Percentiles rank a stretch among this genome's conserved stretches.
These are phyloP conservation scores for Loxodonta africana DNA, from an alignment of 2,113 vertebrate species.

Conservation along the genomic window DNA sequence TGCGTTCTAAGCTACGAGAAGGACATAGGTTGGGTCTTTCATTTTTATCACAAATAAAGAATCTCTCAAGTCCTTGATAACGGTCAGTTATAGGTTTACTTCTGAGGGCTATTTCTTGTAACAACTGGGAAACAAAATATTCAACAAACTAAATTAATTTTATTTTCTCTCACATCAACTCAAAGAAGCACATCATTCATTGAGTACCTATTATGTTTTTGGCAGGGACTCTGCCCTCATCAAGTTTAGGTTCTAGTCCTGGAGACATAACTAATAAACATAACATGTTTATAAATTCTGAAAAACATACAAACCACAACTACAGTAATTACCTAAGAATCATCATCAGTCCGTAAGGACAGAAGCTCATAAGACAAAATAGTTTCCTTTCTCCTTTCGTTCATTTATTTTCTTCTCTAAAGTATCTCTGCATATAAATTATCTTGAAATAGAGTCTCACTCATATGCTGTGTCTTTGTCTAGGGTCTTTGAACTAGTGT, in stretches of 20 bases:
- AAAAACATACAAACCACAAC: background rate
- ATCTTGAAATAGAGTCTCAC: background rate
- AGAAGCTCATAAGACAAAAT: background rate
- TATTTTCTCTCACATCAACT: background rate
- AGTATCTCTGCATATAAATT: background rate
- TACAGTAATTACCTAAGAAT: background rate
- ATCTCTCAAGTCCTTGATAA: slow-evolving; percentile 86
- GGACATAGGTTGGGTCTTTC: slow-evolving; percentile 22
- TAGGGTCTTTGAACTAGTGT: background rate
- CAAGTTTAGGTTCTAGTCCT: background rate
- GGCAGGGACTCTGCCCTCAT: background rate
- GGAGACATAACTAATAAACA: background rate
- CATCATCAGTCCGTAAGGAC: background rate
- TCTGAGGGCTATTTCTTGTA: slow-evolving; percentile 84
- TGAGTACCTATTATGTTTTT: background rate
- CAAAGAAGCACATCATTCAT: background rate
- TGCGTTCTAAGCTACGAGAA: slow-evolving; percentile 52
- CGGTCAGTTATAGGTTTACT: slow-evolving; percentile 66
- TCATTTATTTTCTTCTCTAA: background rate
- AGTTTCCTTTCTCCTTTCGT: background rate
- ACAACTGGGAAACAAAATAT: slow-evolving; percentile 79
- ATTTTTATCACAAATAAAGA: slow-evolving; percentile 83
- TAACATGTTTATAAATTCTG: background rate
- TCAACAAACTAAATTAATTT: slow-evolving; percentile 48
- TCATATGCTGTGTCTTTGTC: background rate